Conservation (phyloP, 2,797 vertebrate genomes). For the Pampus argenteus region DNA sequence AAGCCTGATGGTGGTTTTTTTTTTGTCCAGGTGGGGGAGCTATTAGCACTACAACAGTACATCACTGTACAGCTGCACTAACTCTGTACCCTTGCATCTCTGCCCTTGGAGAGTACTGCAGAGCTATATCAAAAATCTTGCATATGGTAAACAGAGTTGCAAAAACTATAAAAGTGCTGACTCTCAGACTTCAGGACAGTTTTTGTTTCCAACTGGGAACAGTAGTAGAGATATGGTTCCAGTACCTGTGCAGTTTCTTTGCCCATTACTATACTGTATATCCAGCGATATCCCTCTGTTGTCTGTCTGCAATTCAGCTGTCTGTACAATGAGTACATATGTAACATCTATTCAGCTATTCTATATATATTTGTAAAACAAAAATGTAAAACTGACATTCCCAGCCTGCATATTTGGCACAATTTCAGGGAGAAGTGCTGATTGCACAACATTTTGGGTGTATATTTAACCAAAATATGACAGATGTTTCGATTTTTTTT, state of each 20-base stretch:
- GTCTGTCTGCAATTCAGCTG: slow-evolving; percentile 24
- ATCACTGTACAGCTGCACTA: slow-evolving; percentile 15
- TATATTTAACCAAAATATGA: slow-evolving; percentile 9
- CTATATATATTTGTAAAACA: background rate
- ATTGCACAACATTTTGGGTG: slow-evolving; percentile 28
- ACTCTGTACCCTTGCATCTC: slow-evolving; percentile 39
- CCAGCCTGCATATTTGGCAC: slow-evolving; percentile 13
- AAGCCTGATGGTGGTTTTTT: slow-evolving; percentile 7
- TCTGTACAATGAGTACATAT: slow-evolving; percentile 18
- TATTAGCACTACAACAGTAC: slow-evolving; percentile 39
- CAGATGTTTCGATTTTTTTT: background rate
- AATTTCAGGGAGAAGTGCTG: slow-evolving; percentile 17
- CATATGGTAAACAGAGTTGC: slow-evolving; percentile 69
- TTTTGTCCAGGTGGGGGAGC: slow-evolving; percentile 77
- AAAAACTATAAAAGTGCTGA: slow-evolving; percentile 71
- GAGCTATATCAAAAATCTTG: slow-evolving; percentile 62
- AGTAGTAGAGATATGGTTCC: slow-evolving; percentile 29
- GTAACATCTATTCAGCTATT: background rate
- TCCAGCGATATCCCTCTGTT: slow-evolving; percentile 26
- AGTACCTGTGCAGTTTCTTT: slow-evolving; percentile 35
- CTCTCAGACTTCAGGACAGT: slow-evolving; percentile 49
- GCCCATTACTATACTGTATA: slow-evolving; percentile 25
- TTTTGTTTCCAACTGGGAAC: slow-evolving; percentile 54
- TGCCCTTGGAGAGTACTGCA: slow-evolving; percentile 62
- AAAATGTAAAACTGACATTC: slow-evolving; percentile 1